These are phyloP conservation scores for Onchidella celtica DNA, from an alignment of 2,888 invertebrate species.

Conservation along the genomic window DNA sequence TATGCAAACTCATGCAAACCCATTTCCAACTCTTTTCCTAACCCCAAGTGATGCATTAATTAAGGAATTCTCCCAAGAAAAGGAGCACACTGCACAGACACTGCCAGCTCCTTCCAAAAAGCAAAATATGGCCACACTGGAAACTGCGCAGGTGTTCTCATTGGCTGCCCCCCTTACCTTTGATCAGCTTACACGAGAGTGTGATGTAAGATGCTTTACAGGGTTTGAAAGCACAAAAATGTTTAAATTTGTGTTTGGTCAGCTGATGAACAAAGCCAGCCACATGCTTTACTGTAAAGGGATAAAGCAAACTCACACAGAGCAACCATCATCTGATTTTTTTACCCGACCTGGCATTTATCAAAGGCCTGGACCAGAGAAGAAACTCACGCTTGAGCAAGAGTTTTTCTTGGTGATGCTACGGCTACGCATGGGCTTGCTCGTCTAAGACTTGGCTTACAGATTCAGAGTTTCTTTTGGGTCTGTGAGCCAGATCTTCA, in stretches of 20 bases:
- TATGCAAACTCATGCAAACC: constrained; percentile 13
- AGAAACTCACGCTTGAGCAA: constrained; percentile 39
- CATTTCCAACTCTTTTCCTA: constrained; percentile 24
- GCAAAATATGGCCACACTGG: background rate
- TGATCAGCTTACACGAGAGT: background rate
- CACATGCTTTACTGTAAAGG: constrained; percentile 48
- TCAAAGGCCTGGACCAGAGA: constrained; percentile 36
- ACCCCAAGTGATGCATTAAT: constrained; percentile 21
- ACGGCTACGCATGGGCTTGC: constrained; percentile 13
- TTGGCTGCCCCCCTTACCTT: background rate
- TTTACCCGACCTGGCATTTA: background rate
- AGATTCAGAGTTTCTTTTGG: constrained; percentile 43
- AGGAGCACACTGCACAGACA: constrained; percentile 1
- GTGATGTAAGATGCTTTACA: constrained; percentile 45
- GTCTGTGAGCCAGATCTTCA: constrained; percentile 25
- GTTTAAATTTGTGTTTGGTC: constrained; percentile 43
- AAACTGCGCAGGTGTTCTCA: background rate
- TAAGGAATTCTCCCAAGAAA: background rate
- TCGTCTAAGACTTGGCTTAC: background rate
- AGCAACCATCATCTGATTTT: constrained; percentile 18
- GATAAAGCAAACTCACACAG: constrained; percentile 32
- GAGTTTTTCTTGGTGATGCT: constrained; percentile 48
- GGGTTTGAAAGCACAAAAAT: constrained; percentile 39
- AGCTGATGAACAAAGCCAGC: constrained; percentile 4
- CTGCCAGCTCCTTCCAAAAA: background rate